Base-by-base conservation (phyloP, 2,113 vertebrate genomes). In the Menura novaehollandiae region DNA sequence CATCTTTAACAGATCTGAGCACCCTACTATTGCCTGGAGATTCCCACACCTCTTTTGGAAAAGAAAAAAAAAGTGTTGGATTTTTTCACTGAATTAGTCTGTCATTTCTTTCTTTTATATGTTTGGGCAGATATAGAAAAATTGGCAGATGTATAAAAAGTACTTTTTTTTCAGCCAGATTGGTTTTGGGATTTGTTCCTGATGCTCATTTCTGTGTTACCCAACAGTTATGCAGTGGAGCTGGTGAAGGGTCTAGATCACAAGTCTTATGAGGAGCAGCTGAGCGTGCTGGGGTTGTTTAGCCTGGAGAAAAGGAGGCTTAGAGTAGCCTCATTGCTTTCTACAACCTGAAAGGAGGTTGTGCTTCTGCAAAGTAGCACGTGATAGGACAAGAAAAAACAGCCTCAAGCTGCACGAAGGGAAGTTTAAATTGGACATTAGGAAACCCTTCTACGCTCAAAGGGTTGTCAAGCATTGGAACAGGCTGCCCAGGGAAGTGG, bases 251-350 rank as follows among this genome's bases (percentile, higher is more conserved):
- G 23, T 79, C 41, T 93, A 49, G 35, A 46, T 60, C 11, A 6
- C 17, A 79, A 35, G 20, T 51, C 24, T 62, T 74, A 44, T 0
- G 24, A 89, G 43, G 27, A 85, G 28, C 10, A n/a, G 3, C 19
- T 30, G 49, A 63, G 41, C 13, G 11, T 26, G 10, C 8, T 62
- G 47, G n/a, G 4, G 6, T 1, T n/a, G 11, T 47, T 78, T n/a
- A n/a, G 10, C 16, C 11, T 41, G 30, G 13, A 71, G 24, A 78
- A 41, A 35, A 71, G 16, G 11, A 79, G 47, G 30, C 47, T 63
- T 35, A 47, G 24, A 5, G 17, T 43, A 21, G 49, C 5, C 9
- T 79, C 26, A 47, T n/a, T 0, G 0, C 26, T 39, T 18, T 46
- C 33, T 53, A 15, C 11, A 9, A 30, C 49, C 41, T 41, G 35